These are phyloP conservation scores for Cataglyphis altisquamis DNA, from an alignment of 2,888 invertebrate species.

Conservation along the genomic window DNA sequence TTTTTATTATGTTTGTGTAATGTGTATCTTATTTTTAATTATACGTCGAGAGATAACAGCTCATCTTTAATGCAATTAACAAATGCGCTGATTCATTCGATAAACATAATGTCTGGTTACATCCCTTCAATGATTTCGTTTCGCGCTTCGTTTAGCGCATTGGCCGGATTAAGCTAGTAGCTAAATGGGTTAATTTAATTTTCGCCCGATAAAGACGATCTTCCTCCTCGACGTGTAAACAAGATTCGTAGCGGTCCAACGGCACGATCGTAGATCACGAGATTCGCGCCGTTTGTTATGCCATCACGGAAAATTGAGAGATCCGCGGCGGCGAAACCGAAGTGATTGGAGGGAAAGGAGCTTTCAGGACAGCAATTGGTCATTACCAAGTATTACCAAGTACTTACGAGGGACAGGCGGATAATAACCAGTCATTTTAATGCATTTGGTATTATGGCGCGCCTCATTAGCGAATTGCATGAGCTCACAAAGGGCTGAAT, in stretches of 20 bases:
- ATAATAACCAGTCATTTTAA: slow-evolving; percentile 65
- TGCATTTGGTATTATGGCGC: slow-evolving; percentile 65
- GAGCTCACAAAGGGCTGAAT: slow-evolving; percentile 78
- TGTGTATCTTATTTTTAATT: not conserved
- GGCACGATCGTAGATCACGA: slow-evolving; percentile 32
- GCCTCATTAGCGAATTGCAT: slow-evolving; percentile 81
- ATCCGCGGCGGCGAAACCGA: not conserved
- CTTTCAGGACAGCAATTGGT: slow-evolving; percentile 33
- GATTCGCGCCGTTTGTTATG: slow-evolving; percentile 22
- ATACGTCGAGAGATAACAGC: not conserved
- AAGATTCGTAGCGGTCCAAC: slow-evolving; percentile 42
- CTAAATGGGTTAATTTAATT: slow-evolving; percentile 53
- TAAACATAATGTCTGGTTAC: not conserved
- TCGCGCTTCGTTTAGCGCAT: slow-evolving; percentile 29
- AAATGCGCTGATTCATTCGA: slow-evolving; percentile 1
- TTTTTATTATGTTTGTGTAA: not conserved
- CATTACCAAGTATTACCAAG: slow-evolving; percentile 45
- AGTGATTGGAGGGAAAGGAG: not conserved
- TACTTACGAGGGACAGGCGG: slow-evolving; percentile 49
- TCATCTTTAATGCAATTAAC: slow-evolving; percentile 5
- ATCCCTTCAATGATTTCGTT: slow-evolving; percentile 41
- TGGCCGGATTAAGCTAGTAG: slow-evolving; percentile 7
- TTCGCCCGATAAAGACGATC: slow-evolving; percentile 39
- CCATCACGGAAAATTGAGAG: slow-evolving; percentile 42
- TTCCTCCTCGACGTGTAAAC: slow-evolving; percentile 45